A percentile compares a stretch with the other conserved stretches of the same genome.
phyloP scores from a whole-genome alignment of 2,797 vertebrate genomes.

The Gymnopithys bicolor region DNA sequence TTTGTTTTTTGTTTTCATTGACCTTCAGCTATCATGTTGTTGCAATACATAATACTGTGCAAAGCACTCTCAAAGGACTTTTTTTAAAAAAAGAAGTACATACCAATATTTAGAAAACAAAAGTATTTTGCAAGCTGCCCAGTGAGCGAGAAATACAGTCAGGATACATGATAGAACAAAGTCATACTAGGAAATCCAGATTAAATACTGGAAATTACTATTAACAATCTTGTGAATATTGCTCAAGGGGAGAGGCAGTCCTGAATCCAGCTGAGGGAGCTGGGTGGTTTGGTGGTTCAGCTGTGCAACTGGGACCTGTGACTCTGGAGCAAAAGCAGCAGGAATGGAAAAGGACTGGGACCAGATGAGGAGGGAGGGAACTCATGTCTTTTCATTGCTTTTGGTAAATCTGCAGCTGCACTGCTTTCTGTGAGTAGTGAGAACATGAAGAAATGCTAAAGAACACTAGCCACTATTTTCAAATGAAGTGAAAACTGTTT shows the following conservation, averaged over 20 bases:
- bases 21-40: background rate
- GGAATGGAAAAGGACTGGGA: background rate
- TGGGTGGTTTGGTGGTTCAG: background rate
- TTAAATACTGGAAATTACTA: background rate
- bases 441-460: background rate
- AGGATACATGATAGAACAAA: background rate
- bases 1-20: background rate
- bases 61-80: background rate
- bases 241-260: background rate
- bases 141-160: background rate
- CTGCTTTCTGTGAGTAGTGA: background rate
- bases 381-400: background rate
- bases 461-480: background rate
- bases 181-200: background rate
- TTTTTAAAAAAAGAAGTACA: background rate
- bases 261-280: fast-evolving
- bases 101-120: background rate
- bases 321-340: background rate
- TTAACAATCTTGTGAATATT: background rate
- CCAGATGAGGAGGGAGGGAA: background rate
- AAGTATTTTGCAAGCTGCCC: background rate
- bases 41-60: background rate
- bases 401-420: background rate
- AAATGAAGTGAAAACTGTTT: background rate
- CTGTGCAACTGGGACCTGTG: background rate